Base-by-base conservation (phyloP, 37 sponge, comb jelly and placozoan species). In the Eunapius fragilis region DNA sequence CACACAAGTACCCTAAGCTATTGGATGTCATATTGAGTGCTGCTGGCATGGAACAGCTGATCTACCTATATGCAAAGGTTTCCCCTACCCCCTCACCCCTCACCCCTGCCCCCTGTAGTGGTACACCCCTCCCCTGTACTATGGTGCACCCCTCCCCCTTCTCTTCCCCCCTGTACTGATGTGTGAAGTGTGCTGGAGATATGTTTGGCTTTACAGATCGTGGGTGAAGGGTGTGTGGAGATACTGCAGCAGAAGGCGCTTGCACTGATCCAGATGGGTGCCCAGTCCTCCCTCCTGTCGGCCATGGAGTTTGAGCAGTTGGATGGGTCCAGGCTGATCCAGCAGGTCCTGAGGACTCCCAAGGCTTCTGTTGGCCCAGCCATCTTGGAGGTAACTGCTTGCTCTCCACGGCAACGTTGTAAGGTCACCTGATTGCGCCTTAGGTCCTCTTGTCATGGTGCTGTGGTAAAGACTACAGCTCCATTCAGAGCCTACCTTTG, bases 61-160 rank as follows among this genome's bases (percentile, higher is more conserved):
- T 94, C 19, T 94, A 94, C 81, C 89, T 94, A 45, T 91, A 91
- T 86, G 95, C 95, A 31, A 94, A 94, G 92, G 95, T 94, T 19
- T 73, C 74, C 27, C 71, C 33, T 25, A 19, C 22, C 45, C 31
- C n/a, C n/a, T n/a, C n/a, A n/a, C n/a, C n/a, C n/a, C n/a, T n/a
- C n/a, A n/a, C n/a, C n/a, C n/a, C n/a, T n/a, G n/a, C n/a, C n/a
- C n/a, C n/a, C n/a, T n/a, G n/a, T n/a, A n/a, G n/a, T n/a, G n/a
- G n/a, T n/a, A n/a, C n/a, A n/a, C n/a, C n/a, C n/a, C n/a, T n/a
- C n/a, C n/a, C n/a, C n/a, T n/a, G n/a, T n/a, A n/a, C n/a, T n/a
- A n/a, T n/a, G n/a, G n/a, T n/a, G n/a, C n/a, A n/a, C n/a, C n/a
- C n/a, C n/a, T n/a, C n/a, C n/a, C n/a, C n/a, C n/a, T n/a, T n/a